A percentile compares a stretch with the other conserved stretches of the same genome.
phyloP scores from a whole-genome alignment of 2,888 invertebrate genomes.

The Epiblema foenella region DNA sequence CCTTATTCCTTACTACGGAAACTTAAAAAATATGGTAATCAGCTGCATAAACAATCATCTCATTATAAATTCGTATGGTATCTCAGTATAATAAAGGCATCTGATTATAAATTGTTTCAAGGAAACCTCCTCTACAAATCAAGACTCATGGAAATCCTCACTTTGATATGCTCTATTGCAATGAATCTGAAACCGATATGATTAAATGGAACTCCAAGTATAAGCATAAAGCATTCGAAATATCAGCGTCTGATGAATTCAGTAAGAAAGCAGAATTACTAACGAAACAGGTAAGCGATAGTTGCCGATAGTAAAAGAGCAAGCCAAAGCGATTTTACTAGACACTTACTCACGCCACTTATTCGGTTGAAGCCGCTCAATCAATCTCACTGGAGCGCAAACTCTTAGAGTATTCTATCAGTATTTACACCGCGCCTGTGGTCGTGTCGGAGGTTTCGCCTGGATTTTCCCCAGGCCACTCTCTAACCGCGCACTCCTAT shows the following conservation, averaged over 20 bases:
- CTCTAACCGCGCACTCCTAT: too few species aligned
- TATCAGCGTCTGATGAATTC: conserved; percentile 79
- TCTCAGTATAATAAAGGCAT: too few species aligned
- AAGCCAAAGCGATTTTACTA: too few species aligned
- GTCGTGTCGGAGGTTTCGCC: too few species aligned
- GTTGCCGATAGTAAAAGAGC: background rate
- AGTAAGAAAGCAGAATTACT: conserved; percentile 78
- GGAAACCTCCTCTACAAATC: background rate
- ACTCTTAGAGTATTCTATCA: too few species aligned
- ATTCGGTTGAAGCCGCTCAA: too few species aligned
- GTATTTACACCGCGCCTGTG: too few species aligned
- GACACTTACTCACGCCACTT: too few species aligned
- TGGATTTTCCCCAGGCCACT: too few species aligned
- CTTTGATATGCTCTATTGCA: conserved; percentile 74
- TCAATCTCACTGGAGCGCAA: too few species aligned
- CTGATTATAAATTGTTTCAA: background rate
- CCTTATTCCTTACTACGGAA: too few species aligned
- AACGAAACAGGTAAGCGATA: conserved; percentile 64
- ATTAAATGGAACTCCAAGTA: conserved; percentile 81
- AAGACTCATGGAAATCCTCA: conserved; percentile 63
- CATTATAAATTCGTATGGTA: background rate
- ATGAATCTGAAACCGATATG: conserved; percentile 78
- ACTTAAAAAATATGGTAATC: too few species aligned
- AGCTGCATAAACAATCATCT: background rate
- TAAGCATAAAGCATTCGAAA: conserved; percentile 72